Percentiles rank a stretch among this genome's conserved stretches.
Conservation (phyloP, 2,888 invertebrate genomes). For the Phengaris alcon region DNA sequence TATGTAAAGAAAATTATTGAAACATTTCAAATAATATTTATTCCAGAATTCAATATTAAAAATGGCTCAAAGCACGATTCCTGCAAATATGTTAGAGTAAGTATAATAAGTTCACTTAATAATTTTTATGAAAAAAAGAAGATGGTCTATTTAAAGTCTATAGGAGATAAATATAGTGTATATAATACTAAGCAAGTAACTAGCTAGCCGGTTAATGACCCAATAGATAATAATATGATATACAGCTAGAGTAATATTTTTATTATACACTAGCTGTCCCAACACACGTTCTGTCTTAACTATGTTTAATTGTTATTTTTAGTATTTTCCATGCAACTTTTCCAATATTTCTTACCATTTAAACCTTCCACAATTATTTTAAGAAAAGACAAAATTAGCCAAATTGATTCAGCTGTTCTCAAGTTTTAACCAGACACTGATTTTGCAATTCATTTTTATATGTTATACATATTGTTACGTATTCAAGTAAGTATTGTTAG, state of each 20-base stretch:
- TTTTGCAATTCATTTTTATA: too few relatives aligned
- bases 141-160: neutral
- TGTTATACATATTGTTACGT: too few relatives aligned
- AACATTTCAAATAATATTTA: neutral
- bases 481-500: too few relatives aligned
- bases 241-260: neutral
- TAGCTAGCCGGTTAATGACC: neutral
- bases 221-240: slow-evolving; percentile 1
- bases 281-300: too few relatives aligned
- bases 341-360: too few relatives aligned
- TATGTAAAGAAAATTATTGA: too few relatives aligned
- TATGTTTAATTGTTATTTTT: too few relatives aligned
- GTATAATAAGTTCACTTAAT: neutral
- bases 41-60: neutral
- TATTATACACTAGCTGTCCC: neutral
- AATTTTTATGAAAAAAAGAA: neutral
- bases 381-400: too few relatives aligned
- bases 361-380: too few relatives aligned
- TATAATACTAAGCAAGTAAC: neutral
- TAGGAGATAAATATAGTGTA: neutral
- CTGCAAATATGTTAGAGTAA: neutral
- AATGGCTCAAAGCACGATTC: neutral
- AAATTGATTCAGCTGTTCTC: too few relatives aligned
- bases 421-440: too few relatives aligned
- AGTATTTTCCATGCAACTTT: too few relatives aligned